Base-by-base conservation (phyloP, 2,888 invertebrate genomes). In the Drosophila neutralis region DNA sequence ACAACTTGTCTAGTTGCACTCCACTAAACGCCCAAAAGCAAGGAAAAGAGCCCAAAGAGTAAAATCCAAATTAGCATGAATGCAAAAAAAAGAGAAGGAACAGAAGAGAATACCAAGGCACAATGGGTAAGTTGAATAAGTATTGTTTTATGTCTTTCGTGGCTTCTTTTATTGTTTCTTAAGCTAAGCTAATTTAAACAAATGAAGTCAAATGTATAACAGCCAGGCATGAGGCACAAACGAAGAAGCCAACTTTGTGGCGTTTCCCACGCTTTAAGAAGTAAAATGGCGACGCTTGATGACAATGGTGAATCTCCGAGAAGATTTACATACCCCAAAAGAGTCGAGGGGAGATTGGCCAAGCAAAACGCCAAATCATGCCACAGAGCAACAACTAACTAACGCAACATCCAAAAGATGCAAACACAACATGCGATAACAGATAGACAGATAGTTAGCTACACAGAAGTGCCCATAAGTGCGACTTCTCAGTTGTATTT, bases 231-330 rank as follows among this genome's bases (percentile, higher is more conserved):
- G 33, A 33, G 49, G 24, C 13, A 15, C 45, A 6, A 36, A 29
- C 11, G 36, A 38, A 49, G 29, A 29, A 36, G 24, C 24, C 13
- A 38, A 54, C 51, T 36, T 49, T 51, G 61, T 59, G 54, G 56
- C 56, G 60, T 65, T 84, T 84, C 84, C 86, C 86, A 84, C 84
- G 84, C 82, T 86, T 86, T 63, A 49, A 64, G 60, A 54, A 80
- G 66, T 62, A 71, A 77, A 73, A 75, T 62, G 59, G 65, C 64
- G 56, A 58, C 58, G 56, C 15, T 35, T 49, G 65, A 63, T 70
- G 69, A 77, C 76, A 73, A 77, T 69, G 57, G 59, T 52, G 13
- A 24, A 64, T 54, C 45, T 51, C 15, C 52, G 40, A 57, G 66
- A 76, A 78, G 61, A 66, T 71, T 66, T 67, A 66, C 64, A 61